Percentiles rank a stretch among this genome's conserved stretches.
Evolutionary conservation across 2,113 vertebrate species (phyloP).

Genomic region (Megaceryle torquata): DNA sequence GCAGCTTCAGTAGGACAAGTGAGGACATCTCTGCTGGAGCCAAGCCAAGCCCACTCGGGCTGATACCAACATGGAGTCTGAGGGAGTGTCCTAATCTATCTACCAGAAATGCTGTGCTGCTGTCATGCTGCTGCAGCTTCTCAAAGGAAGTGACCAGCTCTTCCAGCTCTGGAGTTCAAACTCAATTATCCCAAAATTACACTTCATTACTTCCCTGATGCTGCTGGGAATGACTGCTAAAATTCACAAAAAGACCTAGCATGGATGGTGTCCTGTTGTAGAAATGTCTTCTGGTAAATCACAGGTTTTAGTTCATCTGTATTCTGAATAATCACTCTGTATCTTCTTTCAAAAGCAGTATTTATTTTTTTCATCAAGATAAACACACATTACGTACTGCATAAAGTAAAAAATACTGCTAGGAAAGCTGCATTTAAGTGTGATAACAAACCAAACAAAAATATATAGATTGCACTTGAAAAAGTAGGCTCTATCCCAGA

Average conservation of each 20-base stretch:
- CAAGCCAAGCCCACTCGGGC: neutral
- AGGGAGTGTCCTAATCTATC: fast-evolving
- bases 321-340: constrained; percentile 30
- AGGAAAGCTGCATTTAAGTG: constrained; percentile 58
- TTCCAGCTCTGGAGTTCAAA: neutral
- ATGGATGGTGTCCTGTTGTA: neutral
- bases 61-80: neutral
- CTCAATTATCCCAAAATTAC: neutral
- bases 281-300: neutral
- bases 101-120: neutral
- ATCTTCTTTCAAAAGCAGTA: constrained; percentile 67
- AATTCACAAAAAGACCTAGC: neutral
- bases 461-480: constrained; percentile 43
- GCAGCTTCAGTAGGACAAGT: neutral
- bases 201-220: neutral
- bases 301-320: neutral
- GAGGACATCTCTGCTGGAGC: neutral
- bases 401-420: constrained; percentile 42
- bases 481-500: constrained; percentile 38
- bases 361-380: constrained; percentile 74
- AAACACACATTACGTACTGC: constrained; percentile 60
- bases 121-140: neutral
- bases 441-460: constrained; percentile 18
- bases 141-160: neutral
- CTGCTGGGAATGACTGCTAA: neutral